phyloP scores from a whole-genome alignment of 2,113 vertebrate species.

The Tringa solitaria region DNA sequence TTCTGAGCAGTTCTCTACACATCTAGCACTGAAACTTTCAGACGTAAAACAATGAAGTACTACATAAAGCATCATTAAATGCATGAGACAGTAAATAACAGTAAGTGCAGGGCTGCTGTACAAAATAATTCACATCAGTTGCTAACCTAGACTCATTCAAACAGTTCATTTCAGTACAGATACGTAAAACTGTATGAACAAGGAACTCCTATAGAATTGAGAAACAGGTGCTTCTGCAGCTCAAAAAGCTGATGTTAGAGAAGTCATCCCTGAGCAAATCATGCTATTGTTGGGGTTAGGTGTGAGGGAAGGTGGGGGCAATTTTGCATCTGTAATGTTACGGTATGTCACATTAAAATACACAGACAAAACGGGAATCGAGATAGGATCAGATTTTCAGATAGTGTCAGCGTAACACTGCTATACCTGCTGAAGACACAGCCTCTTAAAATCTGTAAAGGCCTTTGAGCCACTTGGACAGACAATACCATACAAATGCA shows the following conservation, averaged over 20 bases:
- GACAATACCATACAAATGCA: slow-evolving; percentile 20
- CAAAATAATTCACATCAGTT: background rate
- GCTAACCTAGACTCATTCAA: background rate
- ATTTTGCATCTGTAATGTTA: background rate
- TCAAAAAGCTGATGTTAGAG: background rate
- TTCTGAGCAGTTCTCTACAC: background rate
- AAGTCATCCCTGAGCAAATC: background rate
- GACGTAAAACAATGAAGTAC: background rate
- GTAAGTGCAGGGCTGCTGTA: background rate
- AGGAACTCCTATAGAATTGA: background rate
- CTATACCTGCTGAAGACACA: background rate
- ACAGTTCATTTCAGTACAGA: background rate
- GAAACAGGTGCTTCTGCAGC: background rate
- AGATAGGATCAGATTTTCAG: slow-evolving; percentile 15
- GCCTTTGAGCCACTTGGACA: background rate
- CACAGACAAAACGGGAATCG: background rate
- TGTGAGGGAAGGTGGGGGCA: too few species aligned
- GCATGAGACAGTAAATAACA: background rate
- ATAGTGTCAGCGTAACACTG: slow-evolving; percentile 8
- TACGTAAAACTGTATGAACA: background rate
- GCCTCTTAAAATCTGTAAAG: background rate
- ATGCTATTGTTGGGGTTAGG: background rate
- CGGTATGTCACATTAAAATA: background rate
- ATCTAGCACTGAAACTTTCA: background rate
- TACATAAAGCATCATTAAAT: background rate